These are phyloP conservation scores for Psammodynastes pulverulentus DNA, from an alignment of 2,113 vertebrate genomes.

Conservation along the genomic window DNA sequence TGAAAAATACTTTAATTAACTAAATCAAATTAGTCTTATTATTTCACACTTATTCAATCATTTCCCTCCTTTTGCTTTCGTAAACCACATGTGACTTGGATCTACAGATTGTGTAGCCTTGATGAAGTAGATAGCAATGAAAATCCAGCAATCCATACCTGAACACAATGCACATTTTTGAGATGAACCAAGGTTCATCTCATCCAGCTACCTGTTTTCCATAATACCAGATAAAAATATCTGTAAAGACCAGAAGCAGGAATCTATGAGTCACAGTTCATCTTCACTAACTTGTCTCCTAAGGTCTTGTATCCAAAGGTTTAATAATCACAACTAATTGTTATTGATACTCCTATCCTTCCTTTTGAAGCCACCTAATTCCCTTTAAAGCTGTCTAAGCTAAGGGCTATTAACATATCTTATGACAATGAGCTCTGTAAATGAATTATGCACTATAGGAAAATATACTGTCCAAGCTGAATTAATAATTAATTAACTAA, in stretches of 20 bases:
- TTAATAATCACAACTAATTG: background rate
- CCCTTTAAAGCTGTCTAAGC: background rate
- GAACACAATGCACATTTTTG: background rate
- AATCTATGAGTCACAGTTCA: background rate
- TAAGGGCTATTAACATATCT: background rate
- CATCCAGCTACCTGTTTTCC: background rate
- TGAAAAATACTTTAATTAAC: background rate
- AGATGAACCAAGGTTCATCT: background rate
- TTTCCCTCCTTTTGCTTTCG: background rate
- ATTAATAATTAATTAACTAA: background rate
- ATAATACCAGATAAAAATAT: background rate
- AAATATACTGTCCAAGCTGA: background rate
- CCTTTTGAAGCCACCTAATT: background rate
- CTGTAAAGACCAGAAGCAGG: background rate
- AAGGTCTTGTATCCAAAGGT: background rate
- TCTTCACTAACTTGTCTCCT: background rate
- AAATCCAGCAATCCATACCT: background rate
- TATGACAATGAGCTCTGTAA: background rate
- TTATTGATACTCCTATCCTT: background rate
- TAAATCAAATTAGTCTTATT: background rate
- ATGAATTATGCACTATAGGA: background rate
- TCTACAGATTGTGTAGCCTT: background rate
- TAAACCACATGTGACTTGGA: background rate
- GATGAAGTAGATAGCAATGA: background rate
- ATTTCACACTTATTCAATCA: background rate